Base-by-base conservation (phyloP, 2,797 vertebrate genomes). In the Chelonia mydas region DNA sequence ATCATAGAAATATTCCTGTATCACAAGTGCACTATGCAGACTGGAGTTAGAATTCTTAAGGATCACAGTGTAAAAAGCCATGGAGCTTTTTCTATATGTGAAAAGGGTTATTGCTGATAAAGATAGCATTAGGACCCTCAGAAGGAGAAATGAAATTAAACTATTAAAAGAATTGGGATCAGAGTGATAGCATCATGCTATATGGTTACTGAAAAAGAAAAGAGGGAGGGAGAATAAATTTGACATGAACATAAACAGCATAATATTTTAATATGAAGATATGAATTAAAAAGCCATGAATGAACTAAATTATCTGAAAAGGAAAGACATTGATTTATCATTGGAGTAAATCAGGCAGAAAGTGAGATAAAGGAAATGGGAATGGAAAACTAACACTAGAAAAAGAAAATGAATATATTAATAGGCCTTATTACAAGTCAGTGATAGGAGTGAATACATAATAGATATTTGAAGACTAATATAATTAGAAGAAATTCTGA, bases 391-490 rank as follows among this genome's bases (percentile, higher is more conserved):
- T 94, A 86, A 83, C 93, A 83, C 84, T 95, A 91, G 89, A 95
- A 97, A 93, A 87, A 95, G 92, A 97, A 95, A 97, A 94, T 96
- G 7, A 96, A 85, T 96, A 89, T 93, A 83, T 97, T 97, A 97
- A 91, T 92, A 89, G 53, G 27, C 72, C 90, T 27, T 95, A 89
- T 96, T 97, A 95, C 81, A 96, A 95, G 94, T 77, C 53, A 96
- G 74, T 78, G 80, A 50, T 59, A 95, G 83, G 74, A 91, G 89
- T 1, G 3, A 93, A 95, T 96, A 87, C 78, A 80, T 94, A 93
- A 86, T 10, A 77, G 5, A 19, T 45, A 16, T 41, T 96, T 95
- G 86, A 97, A 94, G 94, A 94, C 45, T 92, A 84, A 96, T 85
- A 31, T 12, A 89, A 31, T 61, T 91, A 94, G 92, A 95, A 96